Base-by-base conservation (phyloP, 1,140 invertebrate genomes). In the Heterodera schachtii region DNA sequence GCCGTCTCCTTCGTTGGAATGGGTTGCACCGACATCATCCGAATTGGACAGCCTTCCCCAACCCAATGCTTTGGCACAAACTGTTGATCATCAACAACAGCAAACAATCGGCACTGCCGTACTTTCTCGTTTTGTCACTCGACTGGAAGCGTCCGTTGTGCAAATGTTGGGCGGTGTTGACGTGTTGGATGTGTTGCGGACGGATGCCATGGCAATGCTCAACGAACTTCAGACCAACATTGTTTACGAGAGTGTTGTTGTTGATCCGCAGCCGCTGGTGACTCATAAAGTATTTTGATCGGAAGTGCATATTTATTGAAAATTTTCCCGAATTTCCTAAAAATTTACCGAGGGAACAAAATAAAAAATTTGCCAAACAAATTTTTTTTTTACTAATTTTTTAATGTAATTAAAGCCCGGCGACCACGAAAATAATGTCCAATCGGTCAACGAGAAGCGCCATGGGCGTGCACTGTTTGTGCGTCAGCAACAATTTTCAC, bases 401-500 rank as follows among this genome's bases (percentile, higher is more conserved):
- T 31, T 31, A 31, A 31, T 31, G 31, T 31, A 31, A 31, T 31
- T 31, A 31, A 31, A 52, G 11, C 0, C 49, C 49, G 11, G 11
- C 49, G 11, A 52, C 49, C 6, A 11, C 49, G 44, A 74, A 9
- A 41, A 49, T n/a, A 16, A 16, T 16, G 19, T 75, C 19, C 52
- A 52, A 16, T 75, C 76, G 43, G 77, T 49, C 47, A 86, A 86
- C n/a, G 83, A 87, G 66, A 86, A 86, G 84, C 64, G 70, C 43
- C 85, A 86, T 73, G 85, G 85, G 31, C 84, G 83, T 3, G 85
- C 85, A 31, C 31, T 86, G 9, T 85, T 83, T 57, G 76, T 81
- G 43, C 83, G 85, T 52, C 85, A 86, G 21, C 74, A 82, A 52
- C 47, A 47, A 3, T 84, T 86, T 47, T 69, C 85, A 21, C 71